A percentile compares a stretch with the other conserved stretches of the same genome.
Conservation (phyloP, 2,113 vertebrate genomes). For the Pygathrix nemaeus region DNA sequence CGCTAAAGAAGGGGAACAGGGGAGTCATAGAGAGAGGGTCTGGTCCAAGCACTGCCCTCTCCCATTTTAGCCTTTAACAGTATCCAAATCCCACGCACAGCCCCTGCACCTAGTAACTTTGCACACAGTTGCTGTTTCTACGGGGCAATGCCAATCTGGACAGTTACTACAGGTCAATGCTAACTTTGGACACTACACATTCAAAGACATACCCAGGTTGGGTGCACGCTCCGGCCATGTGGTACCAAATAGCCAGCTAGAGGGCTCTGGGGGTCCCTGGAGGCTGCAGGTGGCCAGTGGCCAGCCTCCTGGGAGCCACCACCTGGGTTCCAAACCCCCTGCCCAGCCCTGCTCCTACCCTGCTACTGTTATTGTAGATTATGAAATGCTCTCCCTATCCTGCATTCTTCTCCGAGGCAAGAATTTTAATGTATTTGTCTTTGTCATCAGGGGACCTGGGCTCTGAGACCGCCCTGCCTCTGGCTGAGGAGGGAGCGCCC, state of each 20-base stretch:
- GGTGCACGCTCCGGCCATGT: not conserved
- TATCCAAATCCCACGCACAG: not conserved
- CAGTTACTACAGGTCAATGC: not conserved
- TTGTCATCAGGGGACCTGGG: conserved; percentile 86
- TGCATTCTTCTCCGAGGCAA: conserved; percentile 88
- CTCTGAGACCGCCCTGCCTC: conserved; percentile 81
- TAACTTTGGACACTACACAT: not conserved
- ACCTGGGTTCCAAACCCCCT: not conserved
- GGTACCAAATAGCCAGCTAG: not conserved
- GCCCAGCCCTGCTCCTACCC: conserved; percentile 48
- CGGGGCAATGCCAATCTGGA: not conserved
- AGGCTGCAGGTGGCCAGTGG: conserved; percentile 64
- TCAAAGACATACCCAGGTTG: not conserved
- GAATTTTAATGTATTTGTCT: conserved; percentile 93
- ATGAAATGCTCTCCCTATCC: conserved; percentile 87
- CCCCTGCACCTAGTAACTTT: not conserved
- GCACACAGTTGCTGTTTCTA: not conserved
- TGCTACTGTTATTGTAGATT: conserved; percentile 86
- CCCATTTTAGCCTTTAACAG: not conserved
- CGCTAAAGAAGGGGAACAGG: not conserved
- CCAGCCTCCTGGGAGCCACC: not conserved
- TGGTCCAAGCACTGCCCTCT: not conserved
- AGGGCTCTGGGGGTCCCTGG: not conserved
- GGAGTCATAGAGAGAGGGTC: fast-evolving
- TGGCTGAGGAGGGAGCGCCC: conserved; percentile 72